These are phyloP conservation scores for Gambusia yucatana DNA, from an alignment of 2,797 vertebrate genomes.

Conservation along the genomic window DNA sequence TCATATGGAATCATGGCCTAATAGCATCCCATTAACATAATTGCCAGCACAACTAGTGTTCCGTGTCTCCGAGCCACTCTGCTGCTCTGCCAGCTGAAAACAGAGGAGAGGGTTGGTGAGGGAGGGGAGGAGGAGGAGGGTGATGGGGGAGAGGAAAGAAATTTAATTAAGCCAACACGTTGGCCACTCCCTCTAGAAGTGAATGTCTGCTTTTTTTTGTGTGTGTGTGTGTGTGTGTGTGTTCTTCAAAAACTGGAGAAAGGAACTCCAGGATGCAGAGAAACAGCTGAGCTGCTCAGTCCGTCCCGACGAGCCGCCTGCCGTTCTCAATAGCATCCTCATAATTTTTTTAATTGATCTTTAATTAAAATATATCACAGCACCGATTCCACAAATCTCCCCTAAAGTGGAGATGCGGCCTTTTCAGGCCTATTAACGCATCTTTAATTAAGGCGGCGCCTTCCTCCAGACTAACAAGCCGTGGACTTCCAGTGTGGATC, in stretches of 20 bases:
- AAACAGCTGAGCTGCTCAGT: constrained; percentile 55
- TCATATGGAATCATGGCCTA: constrained; percentile 99
- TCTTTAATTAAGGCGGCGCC: constrained; percentile 97
- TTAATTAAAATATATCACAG: constrained; percentile 99
- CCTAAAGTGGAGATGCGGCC: constrained; percentile 95
- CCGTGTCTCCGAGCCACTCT: constrained; percentile 94
- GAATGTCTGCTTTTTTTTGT: constrained; percentile 52
- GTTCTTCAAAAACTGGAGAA: constrained; percentile 22
- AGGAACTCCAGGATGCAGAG: constrained; percentile 66
- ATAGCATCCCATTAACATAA: constrained; percentile 99
- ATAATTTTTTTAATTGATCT: constrained; percentile 99
- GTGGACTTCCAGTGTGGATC: constrained; percentile 66
- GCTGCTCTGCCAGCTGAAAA: constrained; percentile 85
- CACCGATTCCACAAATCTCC: constrained; percentile 95
- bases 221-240: not conserved
- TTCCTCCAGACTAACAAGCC: constrained; percentile 96
- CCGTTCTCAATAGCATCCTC: constrained; percentile 97
- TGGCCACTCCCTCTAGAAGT: constrained; percentile 62
- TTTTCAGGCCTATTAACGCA: constrained; percentile 98
- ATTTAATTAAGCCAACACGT: constrained; percentile 73
- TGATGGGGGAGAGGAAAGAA: constrained; percentile 28
- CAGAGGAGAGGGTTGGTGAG: constrained; percentile 53
- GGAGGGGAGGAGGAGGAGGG: constrained; percentile 17
- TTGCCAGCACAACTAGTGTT: constrained; percentile 97
- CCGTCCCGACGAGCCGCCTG: constrained; percentile 83